Evolutionary conservation across 2,113 vertebrate species (phyloP).

Genomic region (Lagopus leucura): DNA sequence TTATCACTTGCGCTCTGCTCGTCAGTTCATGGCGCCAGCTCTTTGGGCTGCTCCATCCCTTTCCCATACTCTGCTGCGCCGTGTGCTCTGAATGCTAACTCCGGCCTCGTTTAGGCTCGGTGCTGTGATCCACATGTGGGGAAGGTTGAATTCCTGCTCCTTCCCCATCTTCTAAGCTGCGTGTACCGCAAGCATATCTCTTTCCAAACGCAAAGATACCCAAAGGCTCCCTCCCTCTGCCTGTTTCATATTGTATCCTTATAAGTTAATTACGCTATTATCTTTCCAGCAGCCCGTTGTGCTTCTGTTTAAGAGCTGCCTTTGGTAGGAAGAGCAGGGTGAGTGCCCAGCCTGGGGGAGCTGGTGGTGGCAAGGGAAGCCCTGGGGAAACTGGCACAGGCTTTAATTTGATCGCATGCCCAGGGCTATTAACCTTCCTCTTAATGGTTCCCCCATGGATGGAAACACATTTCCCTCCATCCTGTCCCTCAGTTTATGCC

Average conservation of each 20-base stretch:
- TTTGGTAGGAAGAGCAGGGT: slow-evolving; percentile 19
- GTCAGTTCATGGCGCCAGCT: slow-evolving; percentile 81
- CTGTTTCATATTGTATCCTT: slow-evolving; percentile 20
- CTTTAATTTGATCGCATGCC: slow-evolving; percentile 36
- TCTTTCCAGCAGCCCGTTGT: not conserved
- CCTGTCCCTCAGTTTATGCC: slow-evolving; percentile 42
- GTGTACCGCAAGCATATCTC: fast-evolving
- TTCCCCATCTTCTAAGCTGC: not conserved
- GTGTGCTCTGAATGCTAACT: slow-evolving; percentile 74
- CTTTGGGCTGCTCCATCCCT: slow-evolving; percentile 74
- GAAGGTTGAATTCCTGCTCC: not conserved
- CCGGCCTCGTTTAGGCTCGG: slow-evolving; percentile 25
- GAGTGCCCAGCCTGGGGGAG: slow-evolving; percentile 27
- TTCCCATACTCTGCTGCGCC: slow-evolving; percentile 45
- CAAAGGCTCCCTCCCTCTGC: not conserved
- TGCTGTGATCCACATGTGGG: slow-evolving; percentile 5
- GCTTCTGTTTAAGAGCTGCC: not conserved
- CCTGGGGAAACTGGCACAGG: slow-evolving; percentile 48
- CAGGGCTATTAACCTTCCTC: slow-evolving; percentile 44
- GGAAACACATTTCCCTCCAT: slow-evolving; percentile 36
- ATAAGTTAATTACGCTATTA: slow-evolving; percentile 5
- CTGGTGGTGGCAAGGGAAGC: slow-evolving; percentile 22
- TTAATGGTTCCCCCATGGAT: not conserved
- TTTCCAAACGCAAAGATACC: not conserved
- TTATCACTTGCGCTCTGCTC: slow-evolving; percentile 80